Evolutionary conservation across 64 coral and sea anemone species (phyloP).

Genomic region (Montipora efflorescens): DNA sequence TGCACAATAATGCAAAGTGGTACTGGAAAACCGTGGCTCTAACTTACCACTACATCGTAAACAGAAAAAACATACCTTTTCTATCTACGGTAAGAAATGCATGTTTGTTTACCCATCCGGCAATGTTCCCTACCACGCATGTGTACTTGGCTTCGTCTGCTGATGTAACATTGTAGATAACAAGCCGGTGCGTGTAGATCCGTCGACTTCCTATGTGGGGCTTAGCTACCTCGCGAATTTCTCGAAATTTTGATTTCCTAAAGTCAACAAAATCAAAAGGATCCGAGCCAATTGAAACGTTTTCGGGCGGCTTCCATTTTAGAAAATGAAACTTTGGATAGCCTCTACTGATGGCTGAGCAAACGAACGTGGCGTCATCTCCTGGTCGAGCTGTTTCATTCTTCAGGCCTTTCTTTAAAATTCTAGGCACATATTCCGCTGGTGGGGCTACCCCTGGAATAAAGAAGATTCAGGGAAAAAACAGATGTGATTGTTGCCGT

Average conservation of each 20-base stretch:
- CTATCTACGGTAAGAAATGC: constrained; percentile 19
- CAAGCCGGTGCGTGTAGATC: constrained; percentile 35
- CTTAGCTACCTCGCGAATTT: constrained; percentile 21
- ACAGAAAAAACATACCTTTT: constrained; percentile 29
- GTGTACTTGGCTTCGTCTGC: constrained; percentile 64
- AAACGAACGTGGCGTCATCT: constrained; percentile 39
- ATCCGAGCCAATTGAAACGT: constrained; percentile 10
- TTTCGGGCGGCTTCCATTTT: constrained; percentile 42
- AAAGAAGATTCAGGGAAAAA: too few species aligned
- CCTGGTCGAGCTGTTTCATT: too few species aligned
- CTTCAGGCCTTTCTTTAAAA: too few species aligned
- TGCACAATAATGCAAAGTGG: too few species aligned
- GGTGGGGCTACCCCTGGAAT: not conserved
- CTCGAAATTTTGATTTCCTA: constrained; percentile 4
- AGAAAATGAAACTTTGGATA: constrained; percentile 51
- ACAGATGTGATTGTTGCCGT: too few species aligned
- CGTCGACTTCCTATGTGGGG: not conserved
- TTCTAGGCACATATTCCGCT: not conserved
- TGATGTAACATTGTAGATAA: constrained; percentile 41
- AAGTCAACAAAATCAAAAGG: constrained; percentile 33
- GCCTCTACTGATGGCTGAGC: constrained; percentile 15
- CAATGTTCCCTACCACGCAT: constrained; percentile 51
- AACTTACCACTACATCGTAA: too few species aligned
- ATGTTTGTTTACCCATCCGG: constrained; percentile 14
- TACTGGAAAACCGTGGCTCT: too few species aligned